Base-by-base conservation (phyloP, 2,113 vertebrate genomes). In the Quiscalus mexicanus region DNA sequence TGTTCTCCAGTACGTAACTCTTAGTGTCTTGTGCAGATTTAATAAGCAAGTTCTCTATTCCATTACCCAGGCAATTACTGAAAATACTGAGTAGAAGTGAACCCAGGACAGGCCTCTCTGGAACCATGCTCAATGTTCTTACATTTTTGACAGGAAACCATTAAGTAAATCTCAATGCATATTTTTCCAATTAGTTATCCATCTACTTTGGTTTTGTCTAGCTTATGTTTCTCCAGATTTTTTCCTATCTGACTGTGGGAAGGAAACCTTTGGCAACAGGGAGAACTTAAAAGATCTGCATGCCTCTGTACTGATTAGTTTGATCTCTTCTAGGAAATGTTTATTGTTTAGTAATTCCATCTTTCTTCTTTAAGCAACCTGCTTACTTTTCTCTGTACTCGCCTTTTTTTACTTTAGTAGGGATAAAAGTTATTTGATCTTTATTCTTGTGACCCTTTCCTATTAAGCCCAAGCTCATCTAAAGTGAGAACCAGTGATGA, bases 21-120 rank as follows among this genome's bases (percentile, higher is more conserved):
- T 76, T 56, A 73, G 77, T 82, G 70, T 71, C 87, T 91, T 90
- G 82, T 95, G 59, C 83, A 90, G 94, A 96, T 94, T 79, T 95
- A 95, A 96, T 94, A 94, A 95, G 92, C 85, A 83, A 90, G 44
- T 93, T 94, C 85, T 93, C 75, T 93, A 44, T 96, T 88, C 94
- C 85, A 94, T 95, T 95, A 88, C 82, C 55, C 67, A 58, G 63
- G 82, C 92, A 97, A 92, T 97, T 96, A 94, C 79, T 93, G 95
- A 93, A 95, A 91, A 83, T 76, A 83, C 33, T 28, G 85, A 83
- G 77, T 49, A 93, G 92, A 90, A 93, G 92, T 86, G 92, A 95
- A 58, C 63, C 25, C 71, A 83, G 90, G 78, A 93, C 95, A 93
- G 88, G 41, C 49, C 78, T 93, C 79, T 88, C 75, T 93, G 94